These are phyloP conservation scores for Keiferia lycopersicella DNA, from an alignment of 2,888 invertebrate genomes.

Conservation along the genomic window DNA sequence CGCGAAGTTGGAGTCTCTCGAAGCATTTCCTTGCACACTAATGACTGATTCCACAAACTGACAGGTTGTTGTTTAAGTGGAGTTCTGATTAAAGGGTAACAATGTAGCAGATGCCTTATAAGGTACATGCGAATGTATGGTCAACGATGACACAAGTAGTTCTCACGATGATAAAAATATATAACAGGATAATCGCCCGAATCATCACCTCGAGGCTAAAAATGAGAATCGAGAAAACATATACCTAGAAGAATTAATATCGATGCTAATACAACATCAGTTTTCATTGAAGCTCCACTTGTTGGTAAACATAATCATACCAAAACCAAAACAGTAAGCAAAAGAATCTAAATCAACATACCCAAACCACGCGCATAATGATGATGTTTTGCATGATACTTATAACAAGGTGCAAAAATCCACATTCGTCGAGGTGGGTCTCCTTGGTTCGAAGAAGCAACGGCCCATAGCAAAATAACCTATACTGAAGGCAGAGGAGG, in stretches of 20 bases:
- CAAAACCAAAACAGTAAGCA: background rate
- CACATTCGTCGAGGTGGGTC: conserved; percentile 43
- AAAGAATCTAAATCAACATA: background rate
- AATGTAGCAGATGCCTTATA: background rate
- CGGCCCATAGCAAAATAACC: conserved; percentile 39
- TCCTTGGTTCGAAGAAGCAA: conserved; percentile 46
- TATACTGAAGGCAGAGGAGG: conserved; percentile 41
- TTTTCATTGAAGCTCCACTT: background rate
- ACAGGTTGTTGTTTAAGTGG: background rate
- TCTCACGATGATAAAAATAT: background rate
- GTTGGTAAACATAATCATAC: background rate
- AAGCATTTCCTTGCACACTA: conserved; percentile 19
- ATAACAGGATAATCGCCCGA: background rate
- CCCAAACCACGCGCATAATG: conserved; percentile 1
- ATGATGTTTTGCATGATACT: conserved; percentile 13
- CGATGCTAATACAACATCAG: background rate
- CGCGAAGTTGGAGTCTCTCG: background rate
- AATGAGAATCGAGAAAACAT: background rate
- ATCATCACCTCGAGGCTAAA: background rate
- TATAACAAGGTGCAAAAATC: conserved; percentile 28
- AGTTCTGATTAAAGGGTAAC: background rate
- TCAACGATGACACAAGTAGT: background rate
- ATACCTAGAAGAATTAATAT: background rate
- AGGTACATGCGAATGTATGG: background rate
- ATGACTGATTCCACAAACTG: conserved; percentile 17